Evolutionary conservation across 2,888 invertebrate species (phyloP).

Genomic region (Elmis aenea): DNA sequence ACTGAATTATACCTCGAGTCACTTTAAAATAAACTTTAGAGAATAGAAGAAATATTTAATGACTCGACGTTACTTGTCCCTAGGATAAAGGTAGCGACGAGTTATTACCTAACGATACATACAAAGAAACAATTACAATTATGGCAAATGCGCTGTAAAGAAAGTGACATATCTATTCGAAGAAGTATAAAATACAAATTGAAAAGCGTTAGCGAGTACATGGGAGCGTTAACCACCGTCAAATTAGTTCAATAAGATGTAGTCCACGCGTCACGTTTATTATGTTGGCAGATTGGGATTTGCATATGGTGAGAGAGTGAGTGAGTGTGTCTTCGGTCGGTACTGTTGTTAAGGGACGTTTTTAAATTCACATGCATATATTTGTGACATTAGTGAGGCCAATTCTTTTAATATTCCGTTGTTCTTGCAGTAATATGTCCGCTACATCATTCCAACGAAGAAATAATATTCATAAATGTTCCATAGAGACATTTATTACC

Average conservation of each 20-base stretch:
- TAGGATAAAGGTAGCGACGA: background rate
- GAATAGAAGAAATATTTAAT: background rate
- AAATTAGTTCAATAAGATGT: slow-evolving; percentile 52
- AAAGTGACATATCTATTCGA: slow-evolving; percentile 7
- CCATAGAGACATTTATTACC: too few species aligned
- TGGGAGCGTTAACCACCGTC: slow-evolving; percentile 40
- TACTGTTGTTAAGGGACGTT: slow-evolving; percentile 29
- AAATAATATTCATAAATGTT: too few species aligned
- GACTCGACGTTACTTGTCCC: background rate
- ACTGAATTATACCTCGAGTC: slow-evolving; percentile 15
- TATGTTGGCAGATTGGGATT: slow-evolving; percentile 45
- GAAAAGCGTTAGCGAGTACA: slow-evolving; percentile 37
- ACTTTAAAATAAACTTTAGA: slow-evolving; percentile 7
- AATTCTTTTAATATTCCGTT: too few species aligned
- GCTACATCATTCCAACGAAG: too few species aligned
- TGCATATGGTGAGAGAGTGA: slow-evolving; percentile 40
- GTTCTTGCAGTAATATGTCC: too few species aligned
- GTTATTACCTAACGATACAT: slow-evolving; percentile 3
- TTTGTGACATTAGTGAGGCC: slow-evolving; percentile 16
- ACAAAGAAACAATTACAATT: background rate
- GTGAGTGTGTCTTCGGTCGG: slow-evolving; percentile 46
- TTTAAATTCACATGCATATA: slow-evolving; percentile 17
- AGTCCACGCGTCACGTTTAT: slow-evolving; percentile 50
- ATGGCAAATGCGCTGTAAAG: background rate
- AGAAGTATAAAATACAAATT: slow-evolving; percentile 34